These are phyloP conservation scores for Solen grandis DNA, from an alignment of 1,140 invertebrate species.

Conservation along the genomic window DNA sequence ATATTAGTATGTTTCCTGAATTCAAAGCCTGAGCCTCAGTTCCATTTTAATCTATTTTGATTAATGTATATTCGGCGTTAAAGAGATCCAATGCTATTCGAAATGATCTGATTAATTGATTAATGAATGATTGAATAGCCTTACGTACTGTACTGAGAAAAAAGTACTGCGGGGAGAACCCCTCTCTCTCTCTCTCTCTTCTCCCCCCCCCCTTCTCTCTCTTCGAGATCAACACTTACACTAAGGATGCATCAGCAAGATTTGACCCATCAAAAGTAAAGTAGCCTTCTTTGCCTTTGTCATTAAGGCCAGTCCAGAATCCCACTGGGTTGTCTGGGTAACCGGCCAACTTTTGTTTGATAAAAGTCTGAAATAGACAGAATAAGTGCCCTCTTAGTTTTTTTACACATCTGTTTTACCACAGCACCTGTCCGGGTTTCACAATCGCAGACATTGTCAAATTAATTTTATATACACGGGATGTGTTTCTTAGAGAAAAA, in stretches of 20 bases:
- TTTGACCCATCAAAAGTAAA: background rate
- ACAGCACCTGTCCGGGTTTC: background rate
- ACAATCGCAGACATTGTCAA: background rate
- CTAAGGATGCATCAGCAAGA: background rate
- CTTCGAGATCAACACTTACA: background rate
- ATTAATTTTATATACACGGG: background rate
- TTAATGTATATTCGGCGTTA: background rate
- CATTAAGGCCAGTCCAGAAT: background rate
- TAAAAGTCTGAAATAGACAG: background rate
- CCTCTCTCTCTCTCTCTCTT: background rate
- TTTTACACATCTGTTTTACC: background rate
- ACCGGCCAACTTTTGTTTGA: background rate
- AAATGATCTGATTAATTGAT: background rate
- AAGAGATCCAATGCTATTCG: background rate
- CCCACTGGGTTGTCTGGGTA: background rate
- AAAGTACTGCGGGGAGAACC: background rate
- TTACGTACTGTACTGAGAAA: background rate
- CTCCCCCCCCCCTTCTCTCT: no score
- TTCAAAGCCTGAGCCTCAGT: no score
- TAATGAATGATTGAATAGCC: background rate
- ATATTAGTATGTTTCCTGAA: no score
- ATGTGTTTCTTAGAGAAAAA: background rate
- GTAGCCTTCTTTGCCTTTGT: background rate
- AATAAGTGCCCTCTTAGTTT: background rate
- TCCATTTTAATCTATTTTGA: no score